Evolutionary conservation across 2,797 vertebrate species (phyloP).

Genomic region (Tarsius wallacei): DNA sequence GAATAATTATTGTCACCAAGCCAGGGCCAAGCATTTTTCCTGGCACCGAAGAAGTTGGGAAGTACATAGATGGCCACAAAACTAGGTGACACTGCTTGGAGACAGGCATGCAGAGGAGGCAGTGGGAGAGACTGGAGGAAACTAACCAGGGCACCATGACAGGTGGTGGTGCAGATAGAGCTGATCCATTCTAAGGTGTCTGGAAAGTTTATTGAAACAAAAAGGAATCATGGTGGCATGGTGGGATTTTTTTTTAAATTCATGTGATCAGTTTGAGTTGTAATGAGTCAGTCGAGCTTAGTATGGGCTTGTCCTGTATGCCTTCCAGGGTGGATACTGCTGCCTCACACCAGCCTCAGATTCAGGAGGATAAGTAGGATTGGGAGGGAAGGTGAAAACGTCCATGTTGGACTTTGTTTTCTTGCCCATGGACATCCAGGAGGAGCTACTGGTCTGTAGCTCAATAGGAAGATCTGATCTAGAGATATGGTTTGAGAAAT

Average conservation of each 20-base stretch:
- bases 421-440: background rate
- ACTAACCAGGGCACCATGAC: background rate
- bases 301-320: background rate
- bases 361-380: background rate
- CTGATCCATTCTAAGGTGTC: background rate
- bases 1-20: background rate
- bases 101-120: background rate
- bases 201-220: background rate
- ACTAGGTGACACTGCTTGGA: background rate
- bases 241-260: too few relatives aligned
- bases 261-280: background rate
- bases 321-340: background rate
- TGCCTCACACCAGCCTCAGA: background rate
- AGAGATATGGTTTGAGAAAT: background rate
- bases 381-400: background rate
- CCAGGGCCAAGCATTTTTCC: background rate
- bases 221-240: background rate
- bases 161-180: background rate
- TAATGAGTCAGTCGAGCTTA: background rate
- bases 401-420: background rate
- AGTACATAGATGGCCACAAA: background rate
- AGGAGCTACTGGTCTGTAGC: background rate
- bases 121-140: fast-evolving
- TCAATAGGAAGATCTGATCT: background rate
- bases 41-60: background rate